These are phyloP conservation scores for Gastrophryne carolinensis DNA, from an alignment of 2,797 vertebrate genomes.

Conservation along the genomic window DNA sequence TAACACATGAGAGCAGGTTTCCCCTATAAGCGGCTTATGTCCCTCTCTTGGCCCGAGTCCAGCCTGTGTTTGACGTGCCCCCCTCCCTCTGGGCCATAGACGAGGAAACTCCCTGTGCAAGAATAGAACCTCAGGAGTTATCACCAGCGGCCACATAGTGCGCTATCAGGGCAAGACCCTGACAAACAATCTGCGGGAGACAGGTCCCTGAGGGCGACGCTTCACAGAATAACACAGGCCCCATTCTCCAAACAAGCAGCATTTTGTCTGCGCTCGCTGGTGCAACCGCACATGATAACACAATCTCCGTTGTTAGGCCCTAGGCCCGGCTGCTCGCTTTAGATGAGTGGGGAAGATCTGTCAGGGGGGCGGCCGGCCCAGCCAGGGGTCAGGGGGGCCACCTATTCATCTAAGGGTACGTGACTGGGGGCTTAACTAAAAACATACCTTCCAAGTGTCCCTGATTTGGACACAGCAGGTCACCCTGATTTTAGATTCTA, in stretches of 20 bases:
- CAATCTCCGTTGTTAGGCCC: conserved; percentile 7
- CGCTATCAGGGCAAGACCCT: conserved; percentile 43
- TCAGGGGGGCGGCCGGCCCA: too few relatives aligned
- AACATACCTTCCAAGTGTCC: too few relatives aligned
- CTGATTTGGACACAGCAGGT: too few relatives aligned
- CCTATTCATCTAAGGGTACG: too few relatives aligned
- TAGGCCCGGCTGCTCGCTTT: background rate
- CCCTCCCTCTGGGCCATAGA: conserved; percentile 17
- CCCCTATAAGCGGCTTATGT: conserved; percentile 14
- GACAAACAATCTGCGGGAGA: conserved; percentile 40
- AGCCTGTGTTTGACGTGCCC: conserved; percentile 8
- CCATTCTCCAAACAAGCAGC: conserved; percentile 24
- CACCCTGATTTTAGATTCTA: too few relatives aligned
- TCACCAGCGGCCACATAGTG: conserved; percentile 21
- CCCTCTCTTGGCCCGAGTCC: background rate
- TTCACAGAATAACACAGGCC: conserved; percentile 30
- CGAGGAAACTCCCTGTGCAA: conserved; percentile 47
- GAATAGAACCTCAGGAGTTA: conserved; percentile 44
- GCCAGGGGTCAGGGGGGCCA: too few relatives aligned
- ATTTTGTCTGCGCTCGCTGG: conserved; percentile 21
- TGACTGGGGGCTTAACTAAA: too few relatives aligned
- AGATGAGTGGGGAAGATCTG: background rate
- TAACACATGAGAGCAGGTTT: background rate
- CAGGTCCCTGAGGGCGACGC: conserved; percentile 27
- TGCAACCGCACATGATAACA: background rate